phyloP scores from a whole-genome alignment of 2,113 vertebrate genomes.

The Scomber scombrus region DNA sequence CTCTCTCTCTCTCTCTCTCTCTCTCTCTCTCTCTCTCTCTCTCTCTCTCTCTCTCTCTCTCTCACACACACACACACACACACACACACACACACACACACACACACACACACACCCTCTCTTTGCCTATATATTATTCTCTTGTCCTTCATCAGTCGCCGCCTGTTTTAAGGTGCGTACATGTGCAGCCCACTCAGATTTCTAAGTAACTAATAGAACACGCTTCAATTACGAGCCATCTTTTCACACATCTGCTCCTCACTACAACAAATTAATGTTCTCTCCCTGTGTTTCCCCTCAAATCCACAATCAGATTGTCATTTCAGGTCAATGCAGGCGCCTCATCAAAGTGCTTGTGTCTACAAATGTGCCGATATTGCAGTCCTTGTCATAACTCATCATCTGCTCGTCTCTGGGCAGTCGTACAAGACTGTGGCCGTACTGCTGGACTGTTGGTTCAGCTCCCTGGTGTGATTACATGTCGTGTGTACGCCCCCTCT shows the following conservation, averaged over 20 bases:
- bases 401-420: conserved; percentile 32
- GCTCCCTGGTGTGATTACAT: conserved; percentile 18
- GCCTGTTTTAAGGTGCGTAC: not conserved
- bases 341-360: conserved; percentile 9
- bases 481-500: not conserved
- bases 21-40: no score
- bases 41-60: no score
- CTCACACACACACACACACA: no score
- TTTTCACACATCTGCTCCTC: conserved; percentile 12
- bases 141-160: conserved; percentile 20
- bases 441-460: conserved; percentile 16
- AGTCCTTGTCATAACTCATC: conserved; percentile 12
- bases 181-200: conserved; percentile 37
- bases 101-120: not conserved
- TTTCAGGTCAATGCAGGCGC: not conserved
- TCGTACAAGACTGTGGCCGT: not conserved
- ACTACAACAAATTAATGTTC: conserved; percentile 28
- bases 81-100: no score
- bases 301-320: not conserved
- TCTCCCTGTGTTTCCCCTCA: not conserved
- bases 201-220: conserved; percentile 34
- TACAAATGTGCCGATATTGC: conserved; percentile 18
- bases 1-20: no score
- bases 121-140: conserved; percentile 17
- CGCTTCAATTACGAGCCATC: conserved; percentile 31